These are phyloP conservation scores for Chaenogobius annularis DNA, from an alignment of 2,113 vertebrate genomes.

Conservation along the genomic window DNA sequence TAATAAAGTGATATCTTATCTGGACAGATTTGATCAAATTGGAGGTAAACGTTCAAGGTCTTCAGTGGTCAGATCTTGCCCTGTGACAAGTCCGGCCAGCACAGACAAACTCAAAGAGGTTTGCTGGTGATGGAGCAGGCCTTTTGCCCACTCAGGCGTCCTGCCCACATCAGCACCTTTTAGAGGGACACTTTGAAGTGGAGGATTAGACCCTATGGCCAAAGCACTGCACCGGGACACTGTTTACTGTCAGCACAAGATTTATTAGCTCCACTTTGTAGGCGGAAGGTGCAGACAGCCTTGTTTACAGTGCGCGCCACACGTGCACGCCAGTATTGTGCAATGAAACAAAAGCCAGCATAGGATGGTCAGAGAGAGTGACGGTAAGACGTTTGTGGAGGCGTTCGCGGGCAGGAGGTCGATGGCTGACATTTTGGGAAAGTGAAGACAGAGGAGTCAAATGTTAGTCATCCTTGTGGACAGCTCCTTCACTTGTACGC, in stretches of 20 bases:
- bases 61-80: slow-evolving; percentile 32
- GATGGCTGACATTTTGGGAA: slow-evolving; percentile 5
- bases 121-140: slow-evolving; percentile 40
- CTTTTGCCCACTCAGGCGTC: slow-evolving; percentile 39
- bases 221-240: slow-evolving; percentile 23
- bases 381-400: background rate
- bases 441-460: slow-evolving; percentile 17
- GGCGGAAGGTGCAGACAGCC: slow-evolving; percentile 40
- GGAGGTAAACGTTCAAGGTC: background rate
- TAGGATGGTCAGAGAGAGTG: background rate
- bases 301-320: slow-evolving; percentile 34
- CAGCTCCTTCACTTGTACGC: background rate
- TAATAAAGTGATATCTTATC: no score
- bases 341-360: slow-evolving; percentile 19
- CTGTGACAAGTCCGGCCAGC: slow-evolving; percentile 46
- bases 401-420: background rate
- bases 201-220: slow-evolving; percentile 38
- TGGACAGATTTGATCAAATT: no score
- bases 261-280: slow-evolving; percentile 62
- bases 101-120: slow-evolving; percentile 14
- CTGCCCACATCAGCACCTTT: slow-evolving; percentile 58
- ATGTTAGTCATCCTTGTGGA: slow-evolving; percentile 10
- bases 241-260: slow-evolving; percentile 62
- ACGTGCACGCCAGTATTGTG: slow-evolving; percentile 4
- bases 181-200: slow-evolving; percentile 56